Percentiles rank a stretch among this genome's conserved stretches.
phyloP scores from a whole-genome alignment of 1,140 invertebrate species.

The Dreissena rostriformis region DNA sequence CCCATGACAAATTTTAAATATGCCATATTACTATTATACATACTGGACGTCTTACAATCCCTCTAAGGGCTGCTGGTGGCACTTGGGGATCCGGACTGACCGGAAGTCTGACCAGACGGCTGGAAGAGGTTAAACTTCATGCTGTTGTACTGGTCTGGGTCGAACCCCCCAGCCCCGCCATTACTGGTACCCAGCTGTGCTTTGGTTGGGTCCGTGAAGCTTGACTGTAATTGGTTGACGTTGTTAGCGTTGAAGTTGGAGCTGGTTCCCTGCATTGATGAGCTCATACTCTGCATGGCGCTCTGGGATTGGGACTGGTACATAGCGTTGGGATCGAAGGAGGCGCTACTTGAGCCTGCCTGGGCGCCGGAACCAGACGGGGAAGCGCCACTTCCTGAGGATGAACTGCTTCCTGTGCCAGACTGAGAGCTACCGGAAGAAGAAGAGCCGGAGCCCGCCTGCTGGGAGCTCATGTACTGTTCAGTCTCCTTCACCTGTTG shows the following conservation, averaged over 20 bases:
- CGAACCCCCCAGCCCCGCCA: slow-evolving; percentile 19
- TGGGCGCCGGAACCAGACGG: background rate
- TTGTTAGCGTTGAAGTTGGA: slow-evolving; percentile 32
- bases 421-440: background rate
- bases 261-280: slow-evolving; percentile 4
- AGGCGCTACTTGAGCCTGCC: background rate
- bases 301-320: slow-evolving; percentile 13
- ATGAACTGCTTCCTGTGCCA: background rate
- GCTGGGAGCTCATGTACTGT: slow-evolving; percentile 26
- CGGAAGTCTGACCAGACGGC: too few species aligned
- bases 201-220: slow-evolving; percentile 10
- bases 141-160: slow-evolving; percentile 21
- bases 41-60: too few species aligned
- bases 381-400: background rate
- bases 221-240: slow-evolving; percentile 33
- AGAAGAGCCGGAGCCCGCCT: slow-evolving; percentile 14
- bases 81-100: background rate
- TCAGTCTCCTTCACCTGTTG: slow-evolving; percentile 9
- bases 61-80: too few species aligned
- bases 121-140: slow-evolving; percentile 31
- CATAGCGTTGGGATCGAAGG: background rate
- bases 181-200: slow-evolving; percentile 13
- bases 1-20: too few species aligned
- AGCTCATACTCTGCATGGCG: slow-evolving; percentile 10
- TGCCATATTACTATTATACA: too few species aligned